Conservation (phyloP, 2,888 invertebrate genomes). For the Napeogenes inachia region DNA sequence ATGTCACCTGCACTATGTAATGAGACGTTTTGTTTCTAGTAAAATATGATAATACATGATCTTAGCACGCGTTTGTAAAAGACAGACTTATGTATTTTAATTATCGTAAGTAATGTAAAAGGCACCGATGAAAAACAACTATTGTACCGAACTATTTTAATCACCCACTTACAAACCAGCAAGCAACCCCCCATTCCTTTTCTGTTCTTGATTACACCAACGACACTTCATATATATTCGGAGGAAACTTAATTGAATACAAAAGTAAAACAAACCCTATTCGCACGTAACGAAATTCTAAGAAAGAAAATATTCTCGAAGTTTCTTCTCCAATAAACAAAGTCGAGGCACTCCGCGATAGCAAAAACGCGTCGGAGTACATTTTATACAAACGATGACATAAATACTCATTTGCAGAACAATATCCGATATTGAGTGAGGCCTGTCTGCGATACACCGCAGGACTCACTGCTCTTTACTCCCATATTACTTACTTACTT, state of each 20-base stretch:
- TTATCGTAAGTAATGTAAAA: too few relatives aligned
- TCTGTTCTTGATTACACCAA: neutral
- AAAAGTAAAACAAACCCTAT: slow-evolving; percentile 21
- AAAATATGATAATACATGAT: slow-evolving; percentile 8
- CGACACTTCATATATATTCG: neutral
- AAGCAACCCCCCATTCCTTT: too few relatives aligned
- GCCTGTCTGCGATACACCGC: slow-evolving; percentile 55
- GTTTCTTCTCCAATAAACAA: slow-evolving; percentile 39
- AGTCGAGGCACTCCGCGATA: slow-evolving; percentile 38
- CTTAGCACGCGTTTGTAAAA: slow-evolving; percentile 11
- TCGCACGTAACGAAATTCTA: slow-evolving; percentile 22
- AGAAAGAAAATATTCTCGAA: slow-evolving; percentile 37
- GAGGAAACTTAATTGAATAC: slow-evolving; percentile 2
- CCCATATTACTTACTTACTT: neutral
- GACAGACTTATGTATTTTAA: too few relatives aligned
- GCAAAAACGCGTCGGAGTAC: slow-evolving; percentile 53
- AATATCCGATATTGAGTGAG: slow-evolving; percentile 78
- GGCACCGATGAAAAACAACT: too few relatives aligned
- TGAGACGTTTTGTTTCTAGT: slow-evolving; percentile 32
- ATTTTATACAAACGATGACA: slow-evolving; percentile 74
- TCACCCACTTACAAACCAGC: too few relatives aligned
- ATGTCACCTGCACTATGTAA: slow-evolving; percentile 42
- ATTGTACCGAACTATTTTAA: too few relatives aligned
- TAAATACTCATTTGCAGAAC: slow-evolving; percentile 77
- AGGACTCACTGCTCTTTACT: slow-evolving; percentile 9